Evolutionary conservation across 2,113 vertebrate species (phyloP).

Genomic region (Conger conger): DNA sequence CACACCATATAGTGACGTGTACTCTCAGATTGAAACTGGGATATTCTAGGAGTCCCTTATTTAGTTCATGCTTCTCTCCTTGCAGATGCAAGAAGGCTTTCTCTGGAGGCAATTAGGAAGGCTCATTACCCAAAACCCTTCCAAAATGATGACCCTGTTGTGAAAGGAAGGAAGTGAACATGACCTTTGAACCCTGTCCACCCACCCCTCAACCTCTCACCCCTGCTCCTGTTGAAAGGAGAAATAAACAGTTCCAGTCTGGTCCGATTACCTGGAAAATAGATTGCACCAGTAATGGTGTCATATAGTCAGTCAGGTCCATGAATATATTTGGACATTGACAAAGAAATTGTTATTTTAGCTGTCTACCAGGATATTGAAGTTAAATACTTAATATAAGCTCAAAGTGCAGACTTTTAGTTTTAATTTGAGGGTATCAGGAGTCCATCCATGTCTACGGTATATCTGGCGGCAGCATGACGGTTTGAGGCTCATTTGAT

Average conservation of each 20-base stretch:
- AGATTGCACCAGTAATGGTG: background rate
- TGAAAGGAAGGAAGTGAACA: conserved; percentile 22
- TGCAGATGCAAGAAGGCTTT: background rate
- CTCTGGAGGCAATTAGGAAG: conserved; percentile 6
- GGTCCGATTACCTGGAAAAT: background rate
- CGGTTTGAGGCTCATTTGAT: too few species aligned
- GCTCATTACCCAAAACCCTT: background rate
- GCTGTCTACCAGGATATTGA: too few species aligned
- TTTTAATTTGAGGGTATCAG: too few species aligned
- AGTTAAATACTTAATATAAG: too few species aligned
- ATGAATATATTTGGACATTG: too few species aligned
- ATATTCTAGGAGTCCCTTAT: background rate
- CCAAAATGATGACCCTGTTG: background rate
- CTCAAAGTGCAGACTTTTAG: too few species aligned
- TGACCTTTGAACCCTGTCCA: background rate
- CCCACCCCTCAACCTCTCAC: background rate
- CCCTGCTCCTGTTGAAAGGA: background rate
- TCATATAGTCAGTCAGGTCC: too few species aligned
- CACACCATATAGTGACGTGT: background rate
- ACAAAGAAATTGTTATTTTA: too few species aligned
- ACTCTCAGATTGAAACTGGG: background rate
- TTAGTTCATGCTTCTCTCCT: background rate
- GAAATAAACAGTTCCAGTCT: background rate
- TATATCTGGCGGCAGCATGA: too few species aligned
- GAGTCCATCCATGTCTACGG: too few species aligned